Base-by-base conservation (phyloP, 2,888 invertebrate species). In the Melanostoma scalare region DNA sequence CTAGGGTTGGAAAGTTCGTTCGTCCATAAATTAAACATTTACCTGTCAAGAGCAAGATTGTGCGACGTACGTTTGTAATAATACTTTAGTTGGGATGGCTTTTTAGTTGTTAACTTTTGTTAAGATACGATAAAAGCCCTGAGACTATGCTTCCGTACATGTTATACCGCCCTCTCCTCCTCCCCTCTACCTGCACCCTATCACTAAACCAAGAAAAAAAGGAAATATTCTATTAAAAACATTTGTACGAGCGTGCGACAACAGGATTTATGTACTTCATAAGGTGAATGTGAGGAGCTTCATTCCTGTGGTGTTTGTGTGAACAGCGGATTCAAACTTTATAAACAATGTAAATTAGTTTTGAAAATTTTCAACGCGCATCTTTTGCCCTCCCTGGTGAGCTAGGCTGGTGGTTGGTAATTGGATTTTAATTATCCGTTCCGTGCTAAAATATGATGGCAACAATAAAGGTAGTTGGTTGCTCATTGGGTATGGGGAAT, bases 341-440 rank as follows among this genome's bases (percentile, higher is more conserved):
- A 60, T 69, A 74, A 80, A 69, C 79, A 74, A 80, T 79, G 79
- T 79, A 69, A 80, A 80, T 80, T 74, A 74, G 79, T 80, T 80
- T 73, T 74, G 74, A 73, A 74, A 56, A 80, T 80, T 69, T 80
- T 53, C 56, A 72, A 10, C 36, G 46, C 58, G 61, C 63, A 61
- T 69, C 44, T 50, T 40, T 50, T 33, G 31, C 36, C 6, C 5
- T 56, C 63, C 68, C 58, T 8, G 6, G 52, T 58, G 46, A 30
- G 38, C 52, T 58, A 44, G 73, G 67, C 61, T 46, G 10, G 63
- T 63, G 74, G 73, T 69, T 69, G 74, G 56, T 80, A 80, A 80
- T 80, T 80, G 74, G 79, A 69, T 80, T 80, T 80, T 80, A 74
- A 80, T 80, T 80, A 80, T 80, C 79, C 74, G 74, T 63, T 80